Evolutionary conservation across 92 coral and sea anemone species (phyloP), one percentile per base, ranked within the genome.

Genomic region (Scolanthus callimorphus): DNA sequence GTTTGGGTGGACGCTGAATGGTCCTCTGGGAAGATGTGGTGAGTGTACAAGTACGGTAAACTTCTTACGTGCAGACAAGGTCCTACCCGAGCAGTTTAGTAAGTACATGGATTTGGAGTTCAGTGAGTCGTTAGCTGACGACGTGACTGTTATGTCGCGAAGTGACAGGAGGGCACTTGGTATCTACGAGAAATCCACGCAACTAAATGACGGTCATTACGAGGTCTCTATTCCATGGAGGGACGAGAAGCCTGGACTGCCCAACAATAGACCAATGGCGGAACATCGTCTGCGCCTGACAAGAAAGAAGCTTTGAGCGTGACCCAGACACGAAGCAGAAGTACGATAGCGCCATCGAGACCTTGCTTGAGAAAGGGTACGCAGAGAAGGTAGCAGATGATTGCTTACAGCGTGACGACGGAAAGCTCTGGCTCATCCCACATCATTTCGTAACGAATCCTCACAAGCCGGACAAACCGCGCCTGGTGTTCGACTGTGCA

Each of bases 1-100:
- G 28, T 57, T 84, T 38, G 85, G 91, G 11, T 73, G 85, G 90
- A 67, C 77, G 2, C 11, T 83, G 2, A 83, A 83, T 45, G 81
- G 82, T n/a, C 84, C 85, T 23, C 52, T 84, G 3, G 77, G 81
- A 28, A 55, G 74, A 52, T 49, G 29, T 30, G 64, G 65, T n/a
- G n/a, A 28, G 2, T 24, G 11, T 3, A 45, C 30, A 1, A 27
- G 31, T 8, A 29, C 49, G 24, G 69, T 70, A 12, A 71, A 77
- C 51, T 60, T 60, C 28, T 13, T 60, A 13, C 45, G 52, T 4
- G 38, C 72, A 3, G 71, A 63, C 23, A 60, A 39, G 13, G 21
- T 26, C 15, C 46, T 83, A 25, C 29, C 23, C 8, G 29, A 59
- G 29, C 80, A 70, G 55, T 83, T 77, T 37, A 38, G 59, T 17